Conservation (phyloP, 1,140 invertebrate species). For the Pseudomyrmex flavicornis region DNA sequence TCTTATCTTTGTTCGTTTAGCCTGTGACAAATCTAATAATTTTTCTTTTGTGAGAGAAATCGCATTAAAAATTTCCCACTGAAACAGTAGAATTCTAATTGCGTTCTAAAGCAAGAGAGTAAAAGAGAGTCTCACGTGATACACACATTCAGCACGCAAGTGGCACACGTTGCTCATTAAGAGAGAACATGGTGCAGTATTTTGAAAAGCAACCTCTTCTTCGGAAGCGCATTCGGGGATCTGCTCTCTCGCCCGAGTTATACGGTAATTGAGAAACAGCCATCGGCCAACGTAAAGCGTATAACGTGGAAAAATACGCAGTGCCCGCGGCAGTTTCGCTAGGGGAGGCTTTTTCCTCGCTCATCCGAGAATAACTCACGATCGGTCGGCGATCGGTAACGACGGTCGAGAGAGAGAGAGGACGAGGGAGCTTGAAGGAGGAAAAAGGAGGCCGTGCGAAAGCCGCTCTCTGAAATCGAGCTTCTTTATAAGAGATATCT, state of each 20-base stretch:
- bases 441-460: no score
- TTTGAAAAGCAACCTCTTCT: constrained; percentile 24
- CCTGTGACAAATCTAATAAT: no score
- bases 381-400: constrained; percentile 53
- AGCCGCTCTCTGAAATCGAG: constrained; percentile 55
- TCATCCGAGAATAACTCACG: constrained; percentile 74
- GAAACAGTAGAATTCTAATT: not conserved
- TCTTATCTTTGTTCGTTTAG: no score
- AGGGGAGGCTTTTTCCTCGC: constrained; percentile 63
- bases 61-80: not conserved
- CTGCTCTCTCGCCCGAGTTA: not conserved
- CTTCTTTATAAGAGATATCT: constrained; percentile 63
- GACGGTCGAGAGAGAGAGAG: not conserved
- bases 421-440: not conserved
- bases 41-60: no score
- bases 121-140: not conserved
- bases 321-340: constrained; percentile 69
- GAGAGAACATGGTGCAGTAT: not conserved
- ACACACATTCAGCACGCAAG: constrained; percentile 8
- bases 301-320: constrained; percentile 71
- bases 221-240: not conserved
- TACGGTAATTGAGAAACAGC: constrained; percentile 76
- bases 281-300: constrained; percentile 70
- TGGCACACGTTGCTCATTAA: constrained; percentile 32
- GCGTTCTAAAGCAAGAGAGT: not conserved